A percentile compares a stretch with the other conserved stretches of the same genome.
phyloP scores from a whole-genome alignment of 2,797 vertebrate genomes.

The Spheniscus humboldti region DNA sequence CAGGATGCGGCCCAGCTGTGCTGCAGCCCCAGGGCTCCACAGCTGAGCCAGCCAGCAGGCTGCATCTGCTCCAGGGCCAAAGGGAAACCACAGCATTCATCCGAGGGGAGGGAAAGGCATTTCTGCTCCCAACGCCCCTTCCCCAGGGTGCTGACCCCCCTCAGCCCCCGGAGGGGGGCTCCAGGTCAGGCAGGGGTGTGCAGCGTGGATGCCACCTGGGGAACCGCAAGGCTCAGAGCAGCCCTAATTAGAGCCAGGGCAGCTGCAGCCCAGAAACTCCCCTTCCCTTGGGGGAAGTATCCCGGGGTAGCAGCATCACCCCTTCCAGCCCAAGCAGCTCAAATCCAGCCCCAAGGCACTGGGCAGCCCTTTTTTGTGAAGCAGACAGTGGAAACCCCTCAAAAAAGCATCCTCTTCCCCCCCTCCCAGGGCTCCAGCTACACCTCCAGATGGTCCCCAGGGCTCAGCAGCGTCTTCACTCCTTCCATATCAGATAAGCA shows the following conservation, averaged over 20 bases:
- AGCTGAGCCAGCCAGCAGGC: neutral
- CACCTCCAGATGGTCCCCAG: neutral
- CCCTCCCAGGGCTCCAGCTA: neutral
- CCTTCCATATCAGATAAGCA: conserved; percentile 8
- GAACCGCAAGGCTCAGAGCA: neutral
- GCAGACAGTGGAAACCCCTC: neutral
- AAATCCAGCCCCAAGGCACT: neutral
- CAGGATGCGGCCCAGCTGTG: neutral
- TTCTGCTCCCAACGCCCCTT: neutral
- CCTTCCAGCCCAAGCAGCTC: neutral
- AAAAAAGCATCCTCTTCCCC: fast-evolving
- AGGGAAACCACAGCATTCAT: neutral
- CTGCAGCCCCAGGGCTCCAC: neutral
- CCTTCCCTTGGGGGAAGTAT: too few relatives aligned
- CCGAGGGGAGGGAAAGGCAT: neutral
- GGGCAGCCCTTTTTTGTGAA: neutral
- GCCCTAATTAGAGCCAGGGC: neutral
- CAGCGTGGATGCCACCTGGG: neutral
- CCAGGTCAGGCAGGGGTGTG: neutral
- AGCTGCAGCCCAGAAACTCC: neutral
- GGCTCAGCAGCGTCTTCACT: neutral
- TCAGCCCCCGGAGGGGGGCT: too few relatives aligned
- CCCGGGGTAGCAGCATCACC: neutral
- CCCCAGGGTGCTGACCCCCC: neutral
- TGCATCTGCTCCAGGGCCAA: neutral